Base-by-base conservation (phyloP, 2,113 vertebrate species). In the Orientallactaga bullata region DNA sequence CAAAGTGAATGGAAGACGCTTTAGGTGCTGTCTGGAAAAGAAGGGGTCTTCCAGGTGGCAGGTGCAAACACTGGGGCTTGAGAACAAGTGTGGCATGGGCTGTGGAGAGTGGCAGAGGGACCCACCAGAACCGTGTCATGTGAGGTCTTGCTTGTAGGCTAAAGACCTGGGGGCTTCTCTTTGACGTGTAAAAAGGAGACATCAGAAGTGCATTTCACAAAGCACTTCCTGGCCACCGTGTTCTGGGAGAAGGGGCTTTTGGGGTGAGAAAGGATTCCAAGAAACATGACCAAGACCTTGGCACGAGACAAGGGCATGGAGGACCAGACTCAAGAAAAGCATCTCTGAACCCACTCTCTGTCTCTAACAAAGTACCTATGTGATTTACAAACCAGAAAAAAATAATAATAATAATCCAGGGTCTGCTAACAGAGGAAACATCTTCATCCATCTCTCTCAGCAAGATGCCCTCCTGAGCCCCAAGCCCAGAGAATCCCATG, bases 381-480 rank as follows among this genome's bases (percentile, higher is more conserved):
- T 68, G 72, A 74, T 92, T 91, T 55, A 55, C 55, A 55, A 55
- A 55, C 55, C 55, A 15, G 6, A 61, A 79, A 89, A 77, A 42
- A 66, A 69, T 21, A 69, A 37, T 77, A 55, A 8, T 47, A 21
- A 58, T 6, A 20, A 84, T 37, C 23, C n/a, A 39, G 35, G 94
- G 65, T 81, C 89, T 89, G 58, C 82, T 71, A 85, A 73, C 74
- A 63, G 72, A 82, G 80, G 85, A 77, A 85, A 93, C 78, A 24
- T 86, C 90, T 95, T 89, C 89, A 94, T 95, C 94, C 73, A 35
- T 90, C 88, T 89, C 92, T 91, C 87, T 89, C 55, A 5, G 66
- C 58, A 35, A 61, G 81, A 83, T 47, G 37, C 63, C 81, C 94
- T 85, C 90, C 77, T n/a, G 73, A 69, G 82, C 82, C 89, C 76